Percentiles rank a stretch among this genome's conserved stretches.
Conservation (phyloP, 2,113 vertebrate genomes). For the Sebastes fasciatus region DNA sequence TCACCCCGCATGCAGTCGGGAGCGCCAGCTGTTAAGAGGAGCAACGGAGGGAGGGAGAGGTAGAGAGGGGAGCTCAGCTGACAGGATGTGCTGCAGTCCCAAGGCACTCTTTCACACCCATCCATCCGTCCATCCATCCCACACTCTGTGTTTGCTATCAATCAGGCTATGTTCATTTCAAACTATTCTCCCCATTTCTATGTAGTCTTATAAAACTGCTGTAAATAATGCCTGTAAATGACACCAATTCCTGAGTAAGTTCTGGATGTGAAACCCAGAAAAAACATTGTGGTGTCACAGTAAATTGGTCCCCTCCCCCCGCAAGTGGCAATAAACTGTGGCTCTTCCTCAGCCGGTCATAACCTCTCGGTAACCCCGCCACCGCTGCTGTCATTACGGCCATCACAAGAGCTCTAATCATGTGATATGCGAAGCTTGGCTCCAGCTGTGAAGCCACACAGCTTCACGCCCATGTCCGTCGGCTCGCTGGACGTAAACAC, state of each 20-base stretch:
- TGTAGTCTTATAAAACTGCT: conserved; percentile 4
- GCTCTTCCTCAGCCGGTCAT: conserved; percentile 25
- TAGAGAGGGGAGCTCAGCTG: conserved; percentile 62
- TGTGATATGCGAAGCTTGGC: conserved; percentile 62
- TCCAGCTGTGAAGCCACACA: conserved; percentile 56
- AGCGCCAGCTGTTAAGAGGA: conserved; percentile 66
- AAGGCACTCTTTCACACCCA: conserved; percentile 46
- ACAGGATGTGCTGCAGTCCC: conserved; percentile 74
- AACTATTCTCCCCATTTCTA: conserved; percentile 25
- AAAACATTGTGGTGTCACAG: conserved; percentile 38
- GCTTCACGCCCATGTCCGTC: conserved; percentile 60
- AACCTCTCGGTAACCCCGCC: conserved; percentile 65
- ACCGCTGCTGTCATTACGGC: conserved; percentile 53
- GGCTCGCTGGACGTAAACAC: conserved; percentile 57
- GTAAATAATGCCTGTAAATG: conserved; percentile 30
- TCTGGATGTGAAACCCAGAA: conserved; percentile 38
- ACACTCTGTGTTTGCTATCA: conserved; percentile 53
- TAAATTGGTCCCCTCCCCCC: conserved; percentile 18
- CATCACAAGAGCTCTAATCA: conserved; percentile 53
- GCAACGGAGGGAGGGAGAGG: conserved; percentile 19
- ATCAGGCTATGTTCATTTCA: conserved; percentile 23
- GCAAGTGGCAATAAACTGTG: conserved; percentile 48
- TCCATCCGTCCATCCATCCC: conserved; percentile 39
- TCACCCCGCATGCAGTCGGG: conserved; percentile 46
- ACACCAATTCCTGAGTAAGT: conserved; percentile 22